Conservation (phyloP, 2,113 vertebrate genomes). For the Bubo blakistoni region DNA sequence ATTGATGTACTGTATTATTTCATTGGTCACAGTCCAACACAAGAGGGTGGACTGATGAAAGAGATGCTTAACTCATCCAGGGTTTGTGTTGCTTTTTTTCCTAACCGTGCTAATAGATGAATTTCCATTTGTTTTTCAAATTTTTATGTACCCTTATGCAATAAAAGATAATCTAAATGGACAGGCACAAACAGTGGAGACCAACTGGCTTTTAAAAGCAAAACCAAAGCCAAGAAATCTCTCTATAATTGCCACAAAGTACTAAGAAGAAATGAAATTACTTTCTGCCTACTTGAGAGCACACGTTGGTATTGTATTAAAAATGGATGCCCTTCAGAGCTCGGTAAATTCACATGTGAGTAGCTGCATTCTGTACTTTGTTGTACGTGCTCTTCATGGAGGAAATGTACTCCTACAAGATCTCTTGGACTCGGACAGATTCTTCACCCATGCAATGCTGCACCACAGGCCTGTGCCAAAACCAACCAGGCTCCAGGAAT, state of each 20-base stretch:
- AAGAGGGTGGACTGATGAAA: conserved; percentile 34
- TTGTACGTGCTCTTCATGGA: background rate
- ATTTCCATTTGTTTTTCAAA: conserved; percentile 40
- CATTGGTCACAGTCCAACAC: background rate
- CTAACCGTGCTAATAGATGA: background rate
- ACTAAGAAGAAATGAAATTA: background rate
- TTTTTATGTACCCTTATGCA: conserved; percentile 13
- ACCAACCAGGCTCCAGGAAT: accelerated
- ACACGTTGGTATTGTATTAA: background rate
- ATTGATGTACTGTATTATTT: conserved; percentile 19
- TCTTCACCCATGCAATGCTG: background rate
- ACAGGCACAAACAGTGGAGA: background rate
- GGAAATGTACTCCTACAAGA: background rate
- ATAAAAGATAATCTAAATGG: conserved; percentile 41
- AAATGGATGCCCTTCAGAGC: background rate
- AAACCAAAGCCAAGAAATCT: background rate
- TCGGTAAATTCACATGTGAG: background rate
- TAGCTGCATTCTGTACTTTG: background rate
- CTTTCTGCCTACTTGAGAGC: background rate
- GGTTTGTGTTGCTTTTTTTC: background rate
- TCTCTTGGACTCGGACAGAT: background rate
- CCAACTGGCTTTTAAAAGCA: background rate
- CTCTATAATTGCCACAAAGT: background rate
- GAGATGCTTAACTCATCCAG: background rate
- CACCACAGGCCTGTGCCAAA: background rate